Percentiles rank a stretch among this genome's conserved stretches.
Evolutionary conservation across 2,888 invertebrate species (phyloP).

Genomic region (Petrolisthes manimaculis): DNA sequence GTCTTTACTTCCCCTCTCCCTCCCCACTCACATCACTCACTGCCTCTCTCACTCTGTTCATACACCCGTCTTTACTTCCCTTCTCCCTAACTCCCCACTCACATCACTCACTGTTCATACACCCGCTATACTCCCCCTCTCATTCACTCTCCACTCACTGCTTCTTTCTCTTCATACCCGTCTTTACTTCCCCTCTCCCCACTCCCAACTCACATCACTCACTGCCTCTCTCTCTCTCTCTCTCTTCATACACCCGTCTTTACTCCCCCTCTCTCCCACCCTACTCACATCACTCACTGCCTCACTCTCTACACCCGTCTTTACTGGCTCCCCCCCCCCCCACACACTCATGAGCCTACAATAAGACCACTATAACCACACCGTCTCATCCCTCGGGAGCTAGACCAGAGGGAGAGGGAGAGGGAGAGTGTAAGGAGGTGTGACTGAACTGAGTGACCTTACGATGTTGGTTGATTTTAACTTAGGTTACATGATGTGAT

Average conservation of each 20-base stretch:
- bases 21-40: too few species aligned
- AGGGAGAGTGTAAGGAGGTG: not conserved
- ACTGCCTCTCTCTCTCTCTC: not conserved
- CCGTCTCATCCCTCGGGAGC: not conserved
- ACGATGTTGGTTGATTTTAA: not conserved
- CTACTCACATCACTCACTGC: too few species aligned
- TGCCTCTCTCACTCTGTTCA: not conserved
- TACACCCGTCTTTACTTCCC: not conserved
- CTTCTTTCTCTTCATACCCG: not conserved
- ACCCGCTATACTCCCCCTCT: not conserved
- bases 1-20: too few species aligned
- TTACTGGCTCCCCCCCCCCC: not conserved
- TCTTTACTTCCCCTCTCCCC: not conserved
- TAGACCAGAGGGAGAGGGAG: not conserved
- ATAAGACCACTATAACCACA: not conserved
- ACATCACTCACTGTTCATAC: not conserved
- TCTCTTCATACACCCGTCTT: not conserved
- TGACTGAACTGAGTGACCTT: not conserved
- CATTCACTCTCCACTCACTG: not conserved
- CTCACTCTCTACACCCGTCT: not conserved
- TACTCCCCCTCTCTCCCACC: not conserved
- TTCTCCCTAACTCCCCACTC: not conserved
- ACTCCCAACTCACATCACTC: too few species aligned
- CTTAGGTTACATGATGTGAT: not conserved
- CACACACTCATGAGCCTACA: not conserved